phyloP scores from a whole-genome alignment of 2,888 invertebrate genomes.

The Drosophila kanekoi region DNA sequence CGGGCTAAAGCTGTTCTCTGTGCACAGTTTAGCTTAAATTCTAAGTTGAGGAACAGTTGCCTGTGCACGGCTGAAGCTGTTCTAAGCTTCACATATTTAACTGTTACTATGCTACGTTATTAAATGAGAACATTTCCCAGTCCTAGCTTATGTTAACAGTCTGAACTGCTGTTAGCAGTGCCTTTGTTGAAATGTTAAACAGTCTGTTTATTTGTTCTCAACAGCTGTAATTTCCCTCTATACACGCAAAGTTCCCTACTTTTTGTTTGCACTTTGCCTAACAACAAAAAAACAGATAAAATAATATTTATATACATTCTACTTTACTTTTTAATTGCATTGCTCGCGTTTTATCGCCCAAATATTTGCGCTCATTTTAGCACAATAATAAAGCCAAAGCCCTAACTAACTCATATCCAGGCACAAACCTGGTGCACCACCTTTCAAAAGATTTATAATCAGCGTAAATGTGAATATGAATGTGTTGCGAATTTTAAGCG shows the following conservation, averaged over 20 bases:
- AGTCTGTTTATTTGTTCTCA: not conserved
- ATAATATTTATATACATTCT: not conserved
- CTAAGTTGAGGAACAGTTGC: not conserved
- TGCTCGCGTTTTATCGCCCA: constrained; percentile 33
- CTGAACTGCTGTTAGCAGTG: not conserved
- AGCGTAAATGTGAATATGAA: constrained; percentile 8
- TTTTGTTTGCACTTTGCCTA: not conserved
- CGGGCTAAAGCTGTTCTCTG: not conserved
- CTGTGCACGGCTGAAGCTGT: not conserved
- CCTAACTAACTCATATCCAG: not conserved
- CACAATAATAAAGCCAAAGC: constrained; percentile 25
- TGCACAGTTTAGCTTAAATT: not conserved
- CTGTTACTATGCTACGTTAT: not conserved
- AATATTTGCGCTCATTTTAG: constrained; percentile 40
- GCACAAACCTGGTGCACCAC: not conserved
- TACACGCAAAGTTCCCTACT: not conserved
- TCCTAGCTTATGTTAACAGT: not conserved
- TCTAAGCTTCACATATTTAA: too few species aligned
- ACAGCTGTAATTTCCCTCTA: not conserved
- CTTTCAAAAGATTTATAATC: constrained; percentile 30
- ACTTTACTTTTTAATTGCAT: constrained; percentile 22
- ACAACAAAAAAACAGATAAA: not conserved
- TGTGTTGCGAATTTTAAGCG: constrained; percentile 42
- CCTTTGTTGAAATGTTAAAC: not conserved
- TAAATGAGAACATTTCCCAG: not conserved